These are phyloP conservation scores for Diabrotica balteata DNA, from an alignment of 2,888 invertebrate species.

Conservation along the genomic window DNA sequence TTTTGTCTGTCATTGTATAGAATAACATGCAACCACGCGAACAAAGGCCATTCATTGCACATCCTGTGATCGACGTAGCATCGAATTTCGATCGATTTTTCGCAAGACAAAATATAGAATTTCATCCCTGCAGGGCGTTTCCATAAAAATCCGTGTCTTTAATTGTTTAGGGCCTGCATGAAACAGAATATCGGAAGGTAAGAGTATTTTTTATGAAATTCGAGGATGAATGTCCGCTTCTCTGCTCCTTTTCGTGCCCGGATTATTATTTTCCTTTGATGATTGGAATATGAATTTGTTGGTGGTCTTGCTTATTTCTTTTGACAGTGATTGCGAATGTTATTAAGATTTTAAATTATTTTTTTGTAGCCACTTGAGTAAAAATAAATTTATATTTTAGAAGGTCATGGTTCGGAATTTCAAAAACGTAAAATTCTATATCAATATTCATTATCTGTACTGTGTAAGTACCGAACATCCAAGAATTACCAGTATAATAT, in stretches of 20 bases:
- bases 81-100: conserved; percentile 58
- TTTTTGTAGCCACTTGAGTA: too few relatives aligned
- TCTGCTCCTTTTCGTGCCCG: neutral
- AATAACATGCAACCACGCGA: too few relatives aligned
- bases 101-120: conserved; percentile 36
- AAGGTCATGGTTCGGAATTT: too few relatives aligned
- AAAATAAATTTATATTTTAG: too few relatives aligned
- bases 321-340: neutral
- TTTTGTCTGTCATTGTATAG: too few relatives aligned
- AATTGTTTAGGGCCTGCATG: conserved; percentile 10
- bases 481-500: too few relatives aligned
- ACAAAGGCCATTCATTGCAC: conserved; percentile 30
- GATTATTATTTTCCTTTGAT: conserved; percentile 1
- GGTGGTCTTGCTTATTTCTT: neutral
- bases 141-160: neutral
- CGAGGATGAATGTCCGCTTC: conserved; percentile 7
- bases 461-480: too few relatives aligned
- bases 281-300: neutral
- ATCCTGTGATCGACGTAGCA: conserved; percentile 50
- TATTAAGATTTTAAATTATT: too few relatives aligned
- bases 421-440: too few relatives aligned
- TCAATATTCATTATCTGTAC: too few relatives aligned
- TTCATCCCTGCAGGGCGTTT: conserved; percentile 31
- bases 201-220: conserved; percentile 10
- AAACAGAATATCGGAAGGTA: conserved; percentile 13